These are phyloP conservation scores for Vidua macroura DNA, from an alignment of 2,113 vertebrate species.

Conservation along the genomic window DNA sequence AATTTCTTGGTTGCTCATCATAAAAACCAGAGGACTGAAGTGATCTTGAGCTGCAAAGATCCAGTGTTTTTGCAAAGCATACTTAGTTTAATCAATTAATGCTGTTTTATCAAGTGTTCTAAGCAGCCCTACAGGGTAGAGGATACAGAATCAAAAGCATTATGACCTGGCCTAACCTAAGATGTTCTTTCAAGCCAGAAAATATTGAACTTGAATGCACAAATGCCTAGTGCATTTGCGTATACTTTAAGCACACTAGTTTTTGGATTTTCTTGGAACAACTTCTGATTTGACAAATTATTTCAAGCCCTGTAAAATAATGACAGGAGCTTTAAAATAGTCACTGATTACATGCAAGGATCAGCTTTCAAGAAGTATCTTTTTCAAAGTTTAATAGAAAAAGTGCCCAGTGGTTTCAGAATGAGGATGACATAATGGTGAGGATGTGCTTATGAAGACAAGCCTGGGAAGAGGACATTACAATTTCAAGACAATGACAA, in stretches of 20 bases:
- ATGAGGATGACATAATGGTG: conserved; percentile 44
- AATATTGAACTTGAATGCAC: not conserved
- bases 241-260: not conserved
- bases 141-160: not conserved
- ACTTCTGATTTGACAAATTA: not conserved
- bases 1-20: not conserved
- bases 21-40: not conserved
- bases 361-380: conserved; percentile 19
- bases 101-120: not conserved
- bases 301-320: not conserved
- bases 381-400: conserved; percentile 24
- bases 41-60: not conserved
- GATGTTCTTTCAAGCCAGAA: not conserved
- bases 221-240: not conserved
- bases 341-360: conserved; percentile 16
- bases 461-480: conserved; percentile 78
- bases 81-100: not conserved
- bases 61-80: not conserved
- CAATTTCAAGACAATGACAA: conserved; percentile 80
- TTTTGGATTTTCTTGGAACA: not conserved
- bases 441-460: conserved; percentile 66
- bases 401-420: conserved; percentile 36
- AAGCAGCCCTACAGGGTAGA: not conserved
- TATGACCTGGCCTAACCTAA: not conserved
- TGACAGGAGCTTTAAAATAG: conserved; percentile 48